phyloP scores from a whole-genome alignment of 2,888 invertebrate species.

The Synanthedon andrenaeformis region DNA sequence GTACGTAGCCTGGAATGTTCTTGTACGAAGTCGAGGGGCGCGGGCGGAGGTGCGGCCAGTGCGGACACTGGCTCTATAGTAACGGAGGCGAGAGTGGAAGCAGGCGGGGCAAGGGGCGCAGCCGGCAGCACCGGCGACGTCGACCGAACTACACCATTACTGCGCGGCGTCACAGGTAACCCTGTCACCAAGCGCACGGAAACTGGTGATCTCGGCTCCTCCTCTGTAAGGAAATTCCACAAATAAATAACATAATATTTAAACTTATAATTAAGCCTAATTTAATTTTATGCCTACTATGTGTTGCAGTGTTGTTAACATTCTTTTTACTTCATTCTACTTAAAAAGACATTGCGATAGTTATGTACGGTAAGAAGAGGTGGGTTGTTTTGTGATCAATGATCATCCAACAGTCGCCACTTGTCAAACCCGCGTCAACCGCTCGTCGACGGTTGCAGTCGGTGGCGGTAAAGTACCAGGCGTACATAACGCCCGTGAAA shows the following conservation, averaged over 20 bases:
- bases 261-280: neutral
- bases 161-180: constrained; percentile 43
- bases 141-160: constrained; percentile 43
- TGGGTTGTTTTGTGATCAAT: neutral
- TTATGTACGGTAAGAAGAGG: no score
- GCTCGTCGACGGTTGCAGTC: constrained; percentile 63
- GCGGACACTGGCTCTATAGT: constrained; percentile 20
- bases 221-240: constrained; percentile 9
- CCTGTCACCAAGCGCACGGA: constrained; percentile 52
- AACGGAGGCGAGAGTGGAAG: constrained; percentile 20
- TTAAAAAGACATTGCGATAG: no score
- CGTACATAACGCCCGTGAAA: constrained; percentile 35
- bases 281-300: no score
- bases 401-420: constrained; percentile 34
- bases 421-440: constrained; percentile 61
- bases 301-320: neutral
- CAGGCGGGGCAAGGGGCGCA: constrained; percentile 14
- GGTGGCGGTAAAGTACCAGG: constrained; percentile 69
- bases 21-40: constrained; percentile 56
- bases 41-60: constrained; percentile 17
- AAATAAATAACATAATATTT: neutral
- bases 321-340: no score
- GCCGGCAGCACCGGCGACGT: constrained; percentile 22
- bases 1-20: constrained; percentile 68
- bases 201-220: constrained; percentile 60